These are phyloP conservation scores for Melospiza georgiana DNA, from an alignment of 2,113 vertebrate species.

Conservation along the genomic window DNA sequence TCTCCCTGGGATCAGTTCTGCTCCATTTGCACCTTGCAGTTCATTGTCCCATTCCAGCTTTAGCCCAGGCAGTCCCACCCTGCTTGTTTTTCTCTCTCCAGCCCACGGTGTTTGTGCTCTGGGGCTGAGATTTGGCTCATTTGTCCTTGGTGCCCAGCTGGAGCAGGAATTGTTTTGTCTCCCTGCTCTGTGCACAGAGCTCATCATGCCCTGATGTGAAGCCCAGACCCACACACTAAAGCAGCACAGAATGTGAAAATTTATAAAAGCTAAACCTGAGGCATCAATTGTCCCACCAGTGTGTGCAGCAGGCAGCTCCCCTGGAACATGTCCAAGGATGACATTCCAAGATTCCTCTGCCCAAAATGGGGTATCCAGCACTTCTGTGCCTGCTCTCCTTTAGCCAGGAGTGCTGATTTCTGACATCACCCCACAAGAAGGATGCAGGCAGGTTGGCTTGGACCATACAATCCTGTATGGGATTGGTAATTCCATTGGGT, in stretches of 20 bases:
- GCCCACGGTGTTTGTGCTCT: too few species aligned
- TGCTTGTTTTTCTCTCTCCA: too few species aligned
- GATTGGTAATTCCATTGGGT: neutral
- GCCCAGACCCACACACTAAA: neutral
- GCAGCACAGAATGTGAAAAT: neutral
- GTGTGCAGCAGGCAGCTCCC: neutral
- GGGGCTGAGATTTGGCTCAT: too few species aligned
- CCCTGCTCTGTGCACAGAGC: too few species aligned
- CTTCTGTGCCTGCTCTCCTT: neutral
- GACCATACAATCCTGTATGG: accelerated
- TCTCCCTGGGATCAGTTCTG: too few species aligned
- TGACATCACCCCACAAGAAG: accelerated
- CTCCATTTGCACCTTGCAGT: too few species aligned
- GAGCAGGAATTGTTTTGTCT: too few species aligned
- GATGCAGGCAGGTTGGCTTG: neutral
- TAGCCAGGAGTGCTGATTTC: neutral
- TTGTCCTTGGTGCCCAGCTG: too few species aligned
- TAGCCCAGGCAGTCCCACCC: too few species aligned
- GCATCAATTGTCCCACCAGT: neutral
- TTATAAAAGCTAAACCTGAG: neutral
- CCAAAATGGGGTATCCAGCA: neutral
- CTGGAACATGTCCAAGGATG: neutral
- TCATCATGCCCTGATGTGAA: neutral
- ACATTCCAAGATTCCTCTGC: neutral
- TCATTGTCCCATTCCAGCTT: too few species aligned